phyloP scores from a whole-genome alignment of 2,113 vertebrate genomes.

The Epinephelus moara region DNA sequence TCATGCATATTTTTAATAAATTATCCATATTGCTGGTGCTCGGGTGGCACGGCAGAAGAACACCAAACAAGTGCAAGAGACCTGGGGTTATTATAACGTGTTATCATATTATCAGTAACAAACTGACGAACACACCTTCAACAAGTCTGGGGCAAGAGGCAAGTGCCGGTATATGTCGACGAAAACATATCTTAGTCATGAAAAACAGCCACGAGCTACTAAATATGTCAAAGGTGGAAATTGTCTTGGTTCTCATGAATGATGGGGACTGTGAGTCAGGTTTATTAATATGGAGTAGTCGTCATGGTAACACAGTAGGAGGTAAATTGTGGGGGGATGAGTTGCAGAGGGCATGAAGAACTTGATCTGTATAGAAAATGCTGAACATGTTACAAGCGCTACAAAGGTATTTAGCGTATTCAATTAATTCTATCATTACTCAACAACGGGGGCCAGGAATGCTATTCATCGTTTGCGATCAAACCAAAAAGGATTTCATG shows the following conservation, averaged over 20 bases:
- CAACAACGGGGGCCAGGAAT: not conserved
- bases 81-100: not conserved
- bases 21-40: slow-evolving; percentile 15
- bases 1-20: slow-evolving; percentile 35
- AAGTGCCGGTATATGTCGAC: not conserved
- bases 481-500: not conserved
- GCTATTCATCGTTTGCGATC: slow-evolving; percentile 23
- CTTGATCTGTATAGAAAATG: slow-evolving; percentile 17
- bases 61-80: not conserved
- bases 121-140: slow-evolving; percentile 1
- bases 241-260: slow-evolving; percentile 17
- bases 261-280: slow-evolving; percentile 34
- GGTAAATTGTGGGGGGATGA: slow-evolving; percentile 31
- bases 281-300: slow-evolving; percentile 47
- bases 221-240: slow-evolving; percentile 21
- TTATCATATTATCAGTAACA: slow-evolving; percentile 9
- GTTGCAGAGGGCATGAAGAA: slow-evolving; percentile 32
- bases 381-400: not conserved
- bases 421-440: not conserved
- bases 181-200: not conserved
- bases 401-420: not conserved
- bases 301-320: slow-evolving; percentile 46
- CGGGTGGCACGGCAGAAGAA: not conserved
- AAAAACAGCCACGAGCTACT: slow-evolving; percentile 21
- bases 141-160: not conserved